Conservation (phyloP, 2,888 invertebrate species). For the Diarsia rubi region DNA sequence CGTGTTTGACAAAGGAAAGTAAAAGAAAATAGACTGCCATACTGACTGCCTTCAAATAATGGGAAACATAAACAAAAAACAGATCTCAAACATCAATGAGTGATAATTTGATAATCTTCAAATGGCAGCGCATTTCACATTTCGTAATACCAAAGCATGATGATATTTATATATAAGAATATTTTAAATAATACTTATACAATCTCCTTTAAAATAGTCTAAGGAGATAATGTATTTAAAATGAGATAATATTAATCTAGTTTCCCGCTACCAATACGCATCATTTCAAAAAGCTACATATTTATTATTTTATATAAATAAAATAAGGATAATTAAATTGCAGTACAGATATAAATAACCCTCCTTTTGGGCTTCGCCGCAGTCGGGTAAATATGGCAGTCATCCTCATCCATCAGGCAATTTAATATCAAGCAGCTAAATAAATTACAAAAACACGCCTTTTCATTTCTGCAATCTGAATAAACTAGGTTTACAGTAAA, state of each 20-base stretch:
- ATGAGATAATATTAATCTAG: conserved; percentile 13
- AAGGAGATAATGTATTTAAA: conserved; percentile 7
- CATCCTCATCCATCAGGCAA: conserved; percentile 54
- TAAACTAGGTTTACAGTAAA: background rate
- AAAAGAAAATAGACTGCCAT: conserved; percentile 62
- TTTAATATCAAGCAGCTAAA: conserved; percentile 60
- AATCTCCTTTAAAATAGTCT: background rate
- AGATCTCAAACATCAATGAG: conserved; percentile 4
- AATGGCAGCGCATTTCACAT: background rate
- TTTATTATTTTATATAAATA: conserved; percentile 13
- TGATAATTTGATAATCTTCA: background rate
- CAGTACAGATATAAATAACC: conserved; percentile 32
- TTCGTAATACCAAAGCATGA: background rate
- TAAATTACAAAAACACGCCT: conserved; percentile 79
- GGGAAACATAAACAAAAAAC: conserved; percentile 12
- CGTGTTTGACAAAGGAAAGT: conserved; percentile 83
- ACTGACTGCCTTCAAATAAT: conserved; percentile 52
- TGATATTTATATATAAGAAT: background rate
- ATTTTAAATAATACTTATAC: background rate
- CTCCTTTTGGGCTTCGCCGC: no score
- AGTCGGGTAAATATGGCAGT: conserved; percentile 58
- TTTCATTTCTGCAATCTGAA: conserved; percentile 76
- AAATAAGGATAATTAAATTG: conserved; percentile 26
- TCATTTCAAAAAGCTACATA: background rate
- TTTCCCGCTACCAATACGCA: conserved; percentile 2